Conservation (phyloP, 2,888 invertebrate species). For the Coenonympha glycerion region DNA sequence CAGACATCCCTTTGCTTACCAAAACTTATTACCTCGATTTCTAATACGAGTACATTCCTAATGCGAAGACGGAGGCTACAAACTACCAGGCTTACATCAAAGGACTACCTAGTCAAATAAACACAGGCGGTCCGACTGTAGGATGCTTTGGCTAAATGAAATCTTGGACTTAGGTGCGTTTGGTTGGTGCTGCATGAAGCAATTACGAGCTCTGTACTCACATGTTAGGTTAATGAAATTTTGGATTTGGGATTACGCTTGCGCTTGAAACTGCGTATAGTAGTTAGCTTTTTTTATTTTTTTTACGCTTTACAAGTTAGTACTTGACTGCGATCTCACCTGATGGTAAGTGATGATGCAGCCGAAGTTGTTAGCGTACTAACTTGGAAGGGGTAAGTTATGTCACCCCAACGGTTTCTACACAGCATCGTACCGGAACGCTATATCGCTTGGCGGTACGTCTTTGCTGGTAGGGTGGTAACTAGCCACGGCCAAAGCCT, state of each 20-base stretch:
- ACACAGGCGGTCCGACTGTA: not conserved
- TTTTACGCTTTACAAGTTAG: too few species aligned
- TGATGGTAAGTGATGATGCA: too few species aligned
- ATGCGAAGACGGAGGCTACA: slow-evolving; percentile 2
- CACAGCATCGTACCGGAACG: too few species aligned
- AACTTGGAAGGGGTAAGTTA: too few species aligned
- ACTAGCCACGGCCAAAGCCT: too few species aligned
- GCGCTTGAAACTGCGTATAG: too few species aligned
- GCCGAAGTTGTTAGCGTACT: too few species aligned
- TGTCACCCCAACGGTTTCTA: too few species aligned
- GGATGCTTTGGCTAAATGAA: not conserved
- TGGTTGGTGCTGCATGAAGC: not conserved
- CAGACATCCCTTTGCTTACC: slow-evolving; percentile 1
- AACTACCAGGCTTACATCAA: not conserved
- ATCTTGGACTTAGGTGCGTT: not conserved
- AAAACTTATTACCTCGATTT: slow-evolving; percentile 12
- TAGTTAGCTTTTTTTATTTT: too few species aligned
- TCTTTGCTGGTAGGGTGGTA: too few species aligned
- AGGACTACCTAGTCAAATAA: not conserved
- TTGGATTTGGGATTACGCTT: not conserved
- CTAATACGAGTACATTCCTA: slow-evolving; percentile 12
- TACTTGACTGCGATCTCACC: too few species aligned
- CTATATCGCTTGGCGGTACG: too few species aligned
- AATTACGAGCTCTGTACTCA: not conserved
- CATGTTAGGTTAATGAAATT: not conserved